A percentile compares a stretch with the other conserved stretches of the same genome.
phyloP scores from a whole-genome alignment of 2,888 invertebrate genomes.

The Poecilus cupreus region DNA sequence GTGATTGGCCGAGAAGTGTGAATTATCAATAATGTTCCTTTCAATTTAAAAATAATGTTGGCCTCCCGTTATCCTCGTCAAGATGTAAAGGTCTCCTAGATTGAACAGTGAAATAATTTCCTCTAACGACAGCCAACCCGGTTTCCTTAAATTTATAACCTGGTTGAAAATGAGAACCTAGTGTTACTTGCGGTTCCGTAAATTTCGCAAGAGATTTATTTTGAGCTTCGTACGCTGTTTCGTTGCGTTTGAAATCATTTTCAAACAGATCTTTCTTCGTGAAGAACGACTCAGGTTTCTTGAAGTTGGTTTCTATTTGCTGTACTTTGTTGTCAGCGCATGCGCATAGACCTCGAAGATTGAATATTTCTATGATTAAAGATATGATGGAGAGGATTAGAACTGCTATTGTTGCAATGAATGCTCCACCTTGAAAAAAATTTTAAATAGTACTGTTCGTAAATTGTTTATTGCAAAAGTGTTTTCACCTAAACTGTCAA shows the following conservation, averaged over 20 bases:
- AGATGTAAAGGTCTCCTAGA: constrained; percentile 21
- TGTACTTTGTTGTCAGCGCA: background rate
- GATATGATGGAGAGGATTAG: constrained; percentile 89
- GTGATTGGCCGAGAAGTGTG: no score
- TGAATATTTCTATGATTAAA: constrained; percentile 82
- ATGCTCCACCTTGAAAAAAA: constrained; percentile 88
- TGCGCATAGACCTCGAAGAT: background rate
- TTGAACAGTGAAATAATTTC: constrained; percentile 29
- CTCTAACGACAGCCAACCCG: background rate
- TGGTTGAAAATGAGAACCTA: background rate
- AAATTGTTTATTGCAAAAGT: no score
- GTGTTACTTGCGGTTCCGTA: constrained; percentile 13
- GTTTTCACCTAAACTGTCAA: constrained; percentile 86
- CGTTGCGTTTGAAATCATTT: background rate
- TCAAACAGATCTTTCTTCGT: background rate
- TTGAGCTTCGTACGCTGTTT: background rate
- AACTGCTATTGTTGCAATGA: constrained; percentile 91
- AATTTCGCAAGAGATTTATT: constrained; percentile 1
- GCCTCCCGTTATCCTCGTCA: background rate
- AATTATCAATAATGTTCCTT: background rate
- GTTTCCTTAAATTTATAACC: background rate
- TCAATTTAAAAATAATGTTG: constrained; percentile 8
- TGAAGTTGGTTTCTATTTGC: background rate
- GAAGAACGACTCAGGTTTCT: background rate
- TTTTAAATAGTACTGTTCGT: no score